Evolutionary conservation across 2,888 invertebrate genomes (phyloP), one percentile per base, ranked within the genome.

Genomic region (Imbricaverruca yamaguchii): DNA sequence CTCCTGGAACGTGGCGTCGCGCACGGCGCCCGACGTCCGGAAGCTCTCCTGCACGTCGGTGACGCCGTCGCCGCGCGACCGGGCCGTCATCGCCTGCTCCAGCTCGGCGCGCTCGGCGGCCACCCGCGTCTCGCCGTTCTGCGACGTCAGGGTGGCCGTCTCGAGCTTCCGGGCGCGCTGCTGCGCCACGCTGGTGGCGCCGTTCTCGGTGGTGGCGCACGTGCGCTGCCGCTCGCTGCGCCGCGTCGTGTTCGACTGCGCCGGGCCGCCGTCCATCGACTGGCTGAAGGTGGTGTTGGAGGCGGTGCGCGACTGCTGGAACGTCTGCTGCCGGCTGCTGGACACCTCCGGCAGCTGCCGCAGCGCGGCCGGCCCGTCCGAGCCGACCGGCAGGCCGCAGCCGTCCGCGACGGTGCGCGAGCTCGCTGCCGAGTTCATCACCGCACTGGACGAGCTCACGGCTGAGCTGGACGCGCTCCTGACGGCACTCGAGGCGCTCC

Each of bases 231-330:
- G 53, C 53, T 74, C 74, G 18, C 15, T 2, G 15, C 12, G 39
- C 11, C 53, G 53, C 53, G 15, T 25, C 53, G 13, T 13, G 74
- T 74, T 74, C 18, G 74, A 53, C 74, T 74, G 74, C 3, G 12
- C 13, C 53, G 74, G 74, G 6, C 74, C 74, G 74, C 74, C 74
- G 53, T 74, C 74, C 74, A 74, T 53, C 74, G 74, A 74, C 53
- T 74, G 74, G 21, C 74, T 74, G 74, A 74, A 74, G 13, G 53
- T 53, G 13, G 74, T 74, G 74, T 74, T 74, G 39, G 74, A 74
- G 15, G 74, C 39, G 23, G 74, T 74, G 39, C 74, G 74, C 53
- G 74, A 74, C 74, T 74, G 74, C 53, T 74, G 39, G 74, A 74
- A 74, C 53, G 74, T 74, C 74, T 74, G 39, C 74, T 74, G 74